Evolutionary conservation across 2,888 invertebrate species (phyloP).

Genomic region (Limenitis camilla): DNA sequence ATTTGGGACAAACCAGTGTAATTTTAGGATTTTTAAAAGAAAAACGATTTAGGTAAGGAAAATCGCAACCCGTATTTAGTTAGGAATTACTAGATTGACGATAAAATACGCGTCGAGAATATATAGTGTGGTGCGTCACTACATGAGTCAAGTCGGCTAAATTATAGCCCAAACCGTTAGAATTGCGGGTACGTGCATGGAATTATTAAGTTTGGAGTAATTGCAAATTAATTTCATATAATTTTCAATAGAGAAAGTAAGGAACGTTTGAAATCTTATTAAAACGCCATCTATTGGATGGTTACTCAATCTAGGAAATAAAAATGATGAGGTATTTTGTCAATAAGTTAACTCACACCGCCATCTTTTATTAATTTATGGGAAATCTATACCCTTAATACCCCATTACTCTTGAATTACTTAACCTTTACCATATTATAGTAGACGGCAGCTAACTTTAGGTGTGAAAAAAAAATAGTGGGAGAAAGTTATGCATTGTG

Average conservation of each 20-base stretch:
- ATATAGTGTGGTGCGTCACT: slow-evolving; percentile 14
- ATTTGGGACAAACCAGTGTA: no score
- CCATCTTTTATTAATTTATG: no score
- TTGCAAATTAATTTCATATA: neutral
- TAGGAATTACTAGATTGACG: slow-evolving; percentile 14
- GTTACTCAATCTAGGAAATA: no score
- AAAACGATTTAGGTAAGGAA: neutral
- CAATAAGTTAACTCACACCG: no score
- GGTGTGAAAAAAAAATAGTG: no score
- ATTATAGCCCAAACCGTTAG: slow-evolving; percentile 16
- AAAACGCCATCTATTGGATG: no score
- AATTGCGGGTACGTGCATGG: slow-evolving; percentile 8
- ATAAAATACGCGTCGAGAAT: slow-evolving; percentile 22
- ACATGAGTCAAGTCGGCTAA: slow-evolving; percentile 10
- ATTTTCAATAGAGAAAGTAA: neutral
- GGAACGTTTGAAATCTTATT: neutral
- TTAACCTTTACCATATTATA: no score
- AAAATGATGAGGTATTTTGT: no score
- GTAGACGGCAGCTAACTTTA: no score
- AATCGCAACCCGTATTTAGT: slow-evolving; percentile 15
- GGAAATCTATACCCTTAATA: no score
- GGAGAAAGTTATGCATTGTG: no score
- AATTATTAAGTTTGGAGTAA: slow-evolving; percentile 4
- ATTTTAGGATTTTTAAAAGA: neutral
- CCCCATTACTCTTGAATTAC: no score